Base-by-base conservation (phyloP, 2,113 vertebrate genomes). In the Synodontis membranacea region DNA sequence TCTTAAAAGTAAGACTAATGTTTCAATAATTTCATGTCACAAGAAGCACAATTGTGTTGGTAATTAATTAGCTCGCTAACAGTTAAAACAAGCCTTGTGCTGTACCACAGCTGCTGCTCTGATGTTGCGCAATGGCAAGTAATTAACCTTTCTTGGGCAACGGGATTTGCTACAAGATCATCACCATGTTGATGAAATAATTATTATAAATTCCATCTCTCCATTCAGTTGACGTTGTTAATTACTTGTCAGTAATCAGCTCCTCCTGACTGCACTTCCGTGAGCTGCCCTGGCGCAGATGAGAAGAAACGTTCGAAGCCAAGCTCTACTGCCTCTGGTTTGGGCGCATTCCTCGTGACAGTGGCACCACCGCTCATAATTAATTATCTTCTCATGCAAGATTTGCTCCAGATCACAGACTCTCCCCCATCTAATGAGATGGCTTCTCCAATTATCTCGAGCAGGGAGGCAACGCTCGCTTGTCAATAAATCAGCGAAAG, bases 191-290 rank as follows among this genome's bases (percentile, higher is more conserved):
- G 93, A 96, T 95, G 94, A 95, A 95, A 96, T 96, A 97, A 96
- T 95, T 95, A 96, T 96, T 96, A 96, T 96, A 95, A 96, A 96
- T 96, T 95, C 92, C 91, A 92, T 96, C 95, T 94, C 94, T 94
- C 89, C 93, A 90, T 95, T 94, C 93, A 91, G 87, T 94, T 96
- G 95, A 94, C 95, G 94, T 95, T 94, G 93, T 96, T 97, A 96
- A 97, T 97, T 97, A 96, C 94, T 95, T 95, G 94, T 93, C 93
- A 89, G 95, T 96, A 96, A 97, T 97, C 95, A 96, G 95, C 95
- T 94, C 95, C 95, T 95, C 93, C 94, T 96, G 96, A 97, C 96
- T 96, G 95, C 94, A 92, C 93, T 92, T 92, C 94, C 86, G 91
- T 94, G 93, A 92, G 93, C 93, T 91, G 92, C 90, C 93, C 91